Percentiles rank a stretch among this genome's conserved stretches.
Evolutionary conservation across 1,140 invertebrate genomes (phyloP).

Genomic region (Hermetia illucens): DNA sequence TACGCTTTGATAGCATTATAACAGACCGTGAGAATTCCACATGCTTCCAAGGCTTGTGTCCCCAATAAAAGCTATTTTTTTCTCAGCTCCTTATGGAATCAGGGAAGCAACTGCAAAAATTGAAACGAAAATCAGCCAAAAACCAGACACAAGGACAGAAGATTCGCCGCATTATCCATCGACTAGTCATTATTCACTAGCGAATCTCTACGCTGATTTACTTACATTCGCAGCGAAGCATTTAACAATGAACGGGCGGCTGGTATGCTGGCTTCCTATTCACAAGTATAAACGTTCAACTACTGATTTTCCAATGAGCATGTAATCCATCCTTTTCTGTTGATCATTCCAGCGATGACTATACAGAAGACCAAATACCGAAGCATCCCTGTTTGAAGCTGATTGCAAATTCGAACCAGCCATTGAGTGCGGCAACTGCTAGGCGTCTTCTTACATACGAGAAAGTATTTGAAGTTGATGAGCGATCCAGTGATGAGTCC

Average conservation of each 20-base stretch:
- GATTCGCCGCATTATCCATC: slow-evolving; percentile 44
- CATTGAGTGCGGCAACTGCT: slow-evolving; percentile 59
- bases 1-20: slow-evolving; percentile 74
- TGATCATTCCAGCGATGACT: slow-evolving; percentile 60
- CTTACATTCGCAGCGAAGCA: slow-evolving; percentile 66
- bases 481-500: no score
- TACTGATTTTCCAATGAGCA: slow-evolving; percentile 8
- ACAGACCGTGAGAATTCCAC: slow-evolving; percentile 70
- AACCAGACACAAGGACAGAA: slow-evolving; percentile 19
- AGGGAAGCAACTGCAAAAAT: slow-evolving; percentile 78
- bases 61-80: not conserved
- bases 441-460: slow-evolving; percentile 74
- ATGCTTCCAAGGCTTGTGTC: not conserved
- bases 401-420: slow-evolving; percentile 75
- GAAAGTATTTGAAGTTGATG: slow-evolving; percentile 60
- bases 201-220: slow-evolving; percentile 69
- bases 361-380: slow-evolving; percentile 59
- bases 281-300: no score
- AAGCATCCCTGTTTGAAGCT: slow-evolving; percentile 62
- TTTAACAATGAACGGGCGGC: slow-evolving; percentile 55
- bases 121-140: slow-evolving; percentile 47
- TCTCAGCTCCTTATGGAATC: slow-evolving; percentile 88
- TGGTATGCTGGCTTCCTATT: slow-evolving; percentile 89
- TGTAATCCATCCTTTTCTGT: slow-evolving; percentile 14
- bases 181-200: slow-evolving; percentile 71